These are phyloP conservation scores for Nebria ingens DNA, from an alignment of 1,140 invertebrate genomes.

Conservation along the genomic window DNA sequence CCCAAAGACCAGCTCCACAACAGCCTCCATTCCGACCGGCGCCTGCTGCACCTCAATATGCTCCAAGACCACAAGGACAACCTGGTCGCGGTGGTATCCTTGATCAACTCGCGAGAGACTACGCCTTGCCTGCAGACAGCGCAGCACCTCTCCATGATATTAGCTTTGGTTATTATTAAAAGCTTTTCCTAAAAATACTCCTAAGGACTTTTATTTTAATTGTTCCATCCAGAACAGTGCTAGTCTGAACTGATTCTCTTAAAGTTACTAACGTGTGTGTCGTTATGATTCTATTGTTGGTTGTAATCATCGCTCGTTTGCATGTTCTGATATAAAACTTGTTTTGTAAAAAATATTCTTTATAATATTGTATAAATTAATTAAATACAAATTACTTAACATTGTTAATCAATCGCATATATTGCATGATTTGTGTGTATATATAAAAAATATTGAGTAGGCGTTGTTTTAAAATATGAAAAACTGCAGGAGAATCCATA, in stretches of 20 bases:
- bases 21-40: conserved; percentile 23
- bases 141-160: conserved; percentile 65
- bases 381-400: neutral
- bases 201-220: neutral
- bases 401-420: neutral
- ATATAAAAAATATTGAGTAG: neutral
- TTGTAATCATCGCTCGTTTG: too few relatives aligned
- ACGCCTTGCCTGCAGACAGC: conserved; percentile 56
- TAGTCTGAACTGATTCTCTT: too few relatives aligned
- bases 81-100: conserved; percentile 50
- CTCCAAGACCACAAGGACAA: conserved; percentile 31
- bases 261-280: too few relatives aligned
- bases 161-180: conserved; percentile 50
- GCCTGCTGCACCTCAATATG: conserved; percentile 13
- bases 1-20: conserved; percentile 14
- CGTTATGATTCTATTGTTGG: too few relatives aligned
- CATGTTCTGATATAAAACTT: neutral
- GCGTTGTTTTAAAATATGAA: neutral
- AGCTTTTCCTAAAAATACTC: neutral
- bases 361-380: neutral
- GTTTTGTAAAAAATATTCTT: neutral
- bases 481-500: too few relatives aligned
- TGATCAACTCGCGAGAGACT: conserved; percentile 70
- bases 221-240: neutral
- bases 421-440: neutral